phyloP scores from a whole-genome alignment of 1,140 invertebrate species.

The Drosophila ficusphila region DNA sequence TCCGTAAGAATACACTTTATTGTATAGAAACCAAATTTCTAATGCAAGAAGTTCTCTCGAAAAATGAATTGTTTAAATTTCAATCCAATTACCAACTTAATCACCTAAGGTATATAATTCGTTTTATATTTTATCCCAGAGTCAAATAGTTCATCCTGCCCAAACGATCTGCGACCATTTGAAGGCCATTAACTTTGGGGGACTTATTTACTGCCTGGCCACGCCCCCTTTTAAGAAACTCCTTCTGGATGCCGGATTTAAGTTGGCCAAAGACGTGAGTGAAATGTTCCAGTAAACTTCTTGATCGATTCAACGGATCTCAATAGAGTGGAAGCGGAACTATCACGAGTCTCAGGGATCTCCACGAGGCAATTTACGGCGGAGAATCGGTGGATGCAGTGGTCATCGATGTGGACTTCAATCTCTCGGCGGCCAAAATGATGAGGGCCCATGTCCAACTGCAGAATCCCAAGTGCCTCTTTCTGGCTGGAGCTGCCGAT shows the following conservation, averaged over 20 bases:
- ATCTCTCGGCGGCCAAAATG: constrained; percentile 84
- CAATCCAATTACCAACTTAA: too few species aligned
- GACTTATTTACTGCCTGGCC: constrained; percentile 84
- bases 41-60: too few species aligned
- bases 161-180: constrained; percentile 84
- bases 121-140: too few species aligned
- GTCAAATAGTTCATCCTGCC: constrained; percentile 83
- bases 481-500: constrained; percentile 85
- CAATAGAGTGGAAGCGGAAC: constrained; percentile 68
- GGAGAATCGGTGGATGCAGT: constrained; percentile 85
- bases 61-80: too few species aligned
- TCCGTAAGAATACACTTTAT: too few species aligned
- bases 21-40: too few species aligned
- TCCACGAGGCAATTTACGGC: constrained; percentile 78
- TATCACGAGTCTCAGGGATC: constrained; percentile 73
- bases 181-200: constrained; percentile 84
- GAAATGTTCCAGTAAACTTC: too few species aligned
- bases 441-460: constrained; percentile 85
- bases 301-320: not conserved
- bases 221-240: constrained; percentile 61
- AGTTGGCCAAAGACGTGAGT: constrained; percentile 84
- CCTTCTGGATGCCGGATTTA: constrained; percentile 82
- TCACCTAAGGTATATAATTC: too few species aligned
- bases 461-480: constrained; percentile 84
- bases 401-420: constrained; percentile 85